These are phyloP conservation scores for Trachops cirrhosus DNA, from an alignment of 2,797 vertebrate genomes.

Conservation along the genomic window DNA sequence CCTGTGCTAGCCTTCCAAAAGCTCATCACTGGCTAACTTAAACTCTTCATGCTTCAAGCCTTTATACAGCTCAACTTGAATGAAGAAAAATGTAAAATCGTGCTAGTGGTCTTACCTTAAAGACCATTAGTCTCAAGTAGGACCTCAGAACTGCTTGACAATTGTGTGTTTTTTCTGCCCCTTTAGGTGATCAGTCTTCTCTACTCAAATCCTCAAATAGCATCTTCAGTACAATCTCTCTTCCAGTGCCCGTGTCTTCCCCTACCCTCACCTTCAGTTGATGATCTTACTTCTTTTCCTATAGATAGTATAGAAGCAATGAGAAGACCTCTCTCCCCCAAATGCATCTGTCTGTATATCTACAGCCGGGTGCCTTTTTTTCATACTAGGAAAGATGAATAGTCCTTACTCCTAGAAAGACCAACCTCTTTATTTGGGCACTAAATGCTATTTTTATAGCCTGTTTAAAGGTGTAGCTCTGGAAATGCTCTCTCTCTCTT, in stretches of 20 bases:
- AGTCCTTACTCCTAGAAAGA: not conserved
- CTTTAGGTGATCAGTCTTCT: not conserved
- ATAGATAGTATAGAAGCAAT: not conserved
- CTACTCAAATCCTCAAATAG: not conserved
- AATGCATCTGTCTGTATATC: not conserved
- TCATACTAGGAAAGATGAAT: not conserved
- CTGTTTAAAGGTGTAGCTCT: not conserved
- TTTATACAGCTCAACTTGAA: not conserved
- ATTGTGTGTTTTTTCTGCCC: not conserved
- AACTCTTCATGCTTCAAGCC: not conserved
- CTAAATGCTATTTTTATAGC: not conserved
- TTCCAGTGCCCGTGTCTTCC: not conserved
- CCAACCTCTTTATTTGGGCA: not conserved
- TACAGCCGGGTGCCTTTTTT: not conserved
- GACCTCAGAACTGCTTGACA: not conserved
- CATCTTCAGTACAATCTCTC: not conserved
- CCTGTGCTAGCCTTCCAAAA: not conserved
- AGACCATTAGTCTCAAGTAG: not conserved
- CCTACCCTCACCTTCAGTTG: not conserved
- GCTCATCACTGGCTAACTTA: not conserved
- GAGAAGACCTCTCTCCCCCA: not conserved
- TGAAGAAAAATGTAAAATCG: not conserved
- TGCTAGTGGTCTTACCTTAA: not conserved
- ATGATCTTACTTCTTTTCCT: not conserved
- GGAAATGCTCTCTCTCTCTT: not conserved